Evolutionary conservation across 2,888 invertebrate species (phyloP).

Genomic region (Agriopis aurantiaria): DNA sequence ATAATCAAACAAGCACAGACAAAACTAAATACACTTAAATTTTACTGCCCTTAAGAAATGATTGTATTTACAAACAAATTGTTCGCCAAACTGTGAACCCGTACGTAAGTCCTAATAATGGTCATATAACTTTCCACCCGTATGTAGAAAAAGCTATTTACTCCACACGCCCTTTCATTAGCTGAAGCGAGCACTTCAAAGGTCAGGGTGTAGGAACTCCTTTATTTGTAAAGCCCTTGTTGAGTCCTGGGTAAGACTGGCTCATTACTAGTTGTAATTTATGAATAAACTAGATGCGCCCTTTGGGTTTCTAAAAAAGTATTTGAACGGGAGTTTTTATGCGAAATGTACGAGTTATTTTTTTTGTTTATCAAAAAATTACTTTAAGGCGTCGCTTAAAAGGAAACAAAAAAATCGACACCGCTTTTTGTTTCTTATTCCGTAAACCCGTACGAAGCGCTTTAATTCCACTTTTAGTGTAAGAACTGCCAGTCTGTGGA

Average conservation of each 20-base stretch:
- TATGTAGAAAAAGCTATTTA: constrained; percentile 58
- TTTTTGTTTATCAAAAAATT: too few relatives aligned
- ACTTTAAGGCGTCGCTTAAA: too few relatives aligned
- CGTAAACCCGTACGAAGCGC: too few relatives aligned
- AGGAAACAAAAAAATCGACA: too few relatives aligned
- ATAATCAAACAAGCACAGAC: too few relatives aligned
- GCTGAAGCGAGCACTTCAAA: constrained; percentile 64
- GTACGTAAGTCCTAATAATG: neutral
- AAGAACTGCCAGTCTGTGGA: too few relatives aligned
- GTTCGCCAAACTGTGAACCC: neutral
- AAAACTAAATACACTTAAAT: too few relatives aligned
- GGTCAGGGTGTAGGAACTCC: constrained; percentile 64
- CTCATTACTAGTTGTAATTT: constrained; percentile 14
- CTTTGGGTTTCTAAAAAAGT: neutral
- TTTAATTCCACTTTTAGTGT: too few relatives aligned
- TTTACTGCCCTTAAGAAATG: too few relatives aligned
- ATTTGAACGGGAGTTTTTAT: neutral
- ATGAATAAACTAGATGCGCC: constrained; percentile 5
- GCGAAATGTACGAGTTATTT: too few relatives aligned
- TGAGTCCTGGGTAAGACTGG: constrained; percentile 18
- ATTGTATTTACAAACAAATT: neutral
- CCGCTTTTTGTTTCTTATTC: too few relatives aligned
- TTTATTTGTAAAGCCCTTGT: constrained; percentile 54
- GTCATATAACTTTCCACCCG: constrained; percentile 30
- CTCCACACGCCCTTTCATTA: constrained; percentile 68